Base-by-base conservation (phyloP, 2,888 invertebrate genomes). In the Sinelater perroti region DNA sequence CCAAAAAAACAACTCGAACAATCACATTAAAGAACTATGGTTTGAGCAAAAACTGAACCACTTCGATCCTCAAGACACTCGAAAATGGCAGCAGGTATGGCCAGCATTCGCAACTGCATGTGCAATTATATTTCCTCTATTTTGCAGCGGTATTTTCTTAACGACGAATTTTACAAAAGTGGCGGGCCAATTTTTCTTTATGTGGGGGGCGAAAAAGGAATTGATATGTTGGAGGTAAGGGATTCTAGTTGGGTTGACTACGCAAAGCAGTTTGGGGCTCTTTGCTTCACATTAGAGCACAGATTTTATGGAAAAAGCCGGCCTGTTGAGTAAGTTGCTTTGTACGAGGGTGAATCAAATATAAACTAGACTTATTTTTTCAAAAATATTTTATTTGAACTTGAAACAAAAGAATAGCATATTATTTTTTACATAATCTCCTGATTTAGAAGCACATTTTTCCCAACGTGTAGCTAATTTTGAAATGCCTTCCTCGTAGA, bases 131-230 rank as follows among this genome's bases (percentile, higher is more conserved):
- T 36, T 40, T 20, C 20, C 40, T 28, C 30, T 28, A 70, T 71
- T 7, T n/a, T n/a, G n/a, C 75, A 95, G 91, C 83, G 91, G 58
- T 97, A 90, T 73, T 95, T 85, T 76, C 83, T 89, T 0, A 95
- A 93, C 76, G 84, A 85, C 54, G 82, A 84, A 11, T 89, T 85
- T 72, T 91, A 87, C 75, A 83, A 88, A 69, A 72, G 76, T 28
- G 87, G 85, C 36, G 93, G 93, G 0, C 94, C 95, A 0, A 85
- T 94, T 10, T 97, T 97, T 75, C 77, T 97, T 7, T 91, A 95
- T 93, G 93, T 97, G 67, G 96, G 96, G 0, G 97, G 97, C 2
- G 97, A 97, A 80, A 95, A 91, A 0, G 86, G 88, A 42, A 93
- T 93, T 0, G 85, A 86, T 63, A 82, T 89, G 0, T 84, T 87